phyloP scores from a whole-genome alignment of 2,797 vertebrate genomes.

The Falco rusticolus region DNA sequence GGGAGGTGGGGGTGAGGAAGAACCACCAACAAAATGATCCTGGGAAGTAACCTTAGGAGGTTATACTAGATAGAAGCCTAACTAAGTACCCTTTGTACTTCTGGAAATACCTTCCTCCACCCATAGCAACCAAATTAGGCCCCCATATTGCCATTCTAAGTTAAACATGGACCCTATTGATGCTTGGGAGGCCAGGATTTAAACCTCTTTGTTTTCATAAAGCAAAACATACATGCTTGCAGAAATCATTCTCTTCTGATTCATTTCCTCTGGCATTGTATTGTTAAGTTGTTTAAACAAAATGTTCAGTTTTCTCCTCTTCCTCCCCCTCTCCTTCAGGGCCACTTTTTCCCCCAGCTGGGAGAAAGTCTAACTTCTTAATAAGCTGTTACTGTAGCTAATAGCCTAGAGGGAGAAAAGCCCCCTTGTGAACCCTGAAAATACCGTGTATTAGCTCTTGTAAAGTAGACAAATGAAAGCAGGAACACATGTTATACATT shows the following conservation, averaged over 20 bases:
- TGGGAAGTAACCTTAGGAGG: neutral
- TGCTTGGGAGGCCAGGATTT: neutral
- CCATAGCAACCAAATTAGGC: neutral
- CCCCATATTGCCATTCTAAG: neutral
- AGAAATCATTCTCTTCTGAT: slow-evolving; percentile 27
- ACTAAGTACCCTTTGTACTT: neutral
- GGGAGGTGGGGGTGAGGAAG: too few relatives aligned
- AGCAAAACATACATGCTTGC: neutral
- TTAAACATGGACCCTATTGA: neutral
- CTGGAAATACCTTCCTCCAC: neutral
- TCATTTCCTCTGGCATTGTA: slow-evolving; percentile 58
- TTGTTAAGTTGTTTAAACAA: slow-evolving; percentile 32
- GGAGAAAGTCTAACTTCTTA: slow-evolving; percentile 41
- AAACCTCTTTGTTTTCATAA: slow-evolving; percentile 18
- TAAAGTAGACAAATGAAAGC: slow-evolving; percentile 49
- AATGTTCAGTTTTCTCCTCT: slow-evolving; percentile 1
- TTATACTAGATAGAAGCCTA: neutral
- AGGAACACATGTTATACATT: slow-evolving; percentile 37
- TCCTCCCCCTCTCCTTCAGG: neutral
- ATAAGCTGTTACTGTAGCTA: slow-evolving; percentile 37
- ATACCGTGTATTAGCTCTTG: neutral
- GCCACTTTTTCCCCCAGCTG: neutral
- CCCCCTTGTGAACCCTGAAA: slow-evolving; percentile 33
- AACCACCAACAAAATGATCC: neutral
- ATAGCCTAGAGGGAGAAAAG: slow-evolving; percentile 50